These are phyloP conservation scores for Caretta caretta DNA, from an alignment of 2,113 vertebrate species.

Conservation along the genomic window DNA sequence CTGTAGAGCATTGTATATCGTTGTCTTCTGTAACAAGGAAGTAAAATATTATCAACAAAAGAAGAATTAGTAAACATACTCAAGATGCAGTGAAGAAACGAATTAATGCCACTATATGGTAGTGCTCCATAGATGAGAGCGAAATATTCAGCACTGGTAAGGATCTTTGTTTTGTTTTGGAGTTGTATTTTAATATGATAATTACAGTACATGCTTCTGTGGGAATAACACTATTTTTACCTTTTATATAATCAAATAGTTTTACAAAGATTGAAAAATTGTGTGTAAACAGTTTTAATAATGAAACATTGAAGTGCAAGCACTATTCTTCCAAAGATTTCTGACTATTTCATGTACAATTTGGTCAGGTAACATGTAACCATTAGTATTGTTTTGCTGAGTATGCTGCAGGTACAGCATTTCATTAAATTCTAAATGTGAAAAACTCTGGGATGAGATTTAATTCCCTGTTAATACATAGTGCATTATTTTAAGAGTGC, in stretches of 20 bases:
- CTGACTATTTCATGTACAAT: neutral
- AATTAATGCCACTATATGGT: rapidly evolving
- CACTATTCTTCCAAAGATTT: neutral
- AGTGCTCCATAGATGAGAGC: neutral
- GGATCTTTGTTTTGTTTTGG: neutral
- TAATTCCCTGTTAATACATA: neutral
- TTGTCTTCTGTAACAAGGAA: neutral
- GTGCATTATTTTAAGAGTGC: neutral
- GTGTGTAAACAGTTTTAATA: neutral
- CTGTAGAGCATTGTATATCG: rapidly evolving
- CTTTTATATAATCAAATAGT: neutral
- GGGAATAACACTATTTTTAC: neutral
- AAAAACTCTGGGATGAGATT: neutral
- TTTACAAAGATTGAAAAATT: neutral
- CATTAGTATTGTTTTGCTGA: rapidly evolving
- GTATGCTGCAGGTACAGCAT: rapidly evolving
- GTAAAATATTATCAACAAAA: neutral
- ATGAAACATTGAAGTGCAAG: neutral
- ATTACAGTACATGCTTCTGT: neutral
- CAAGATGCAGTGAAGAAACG: neutral
- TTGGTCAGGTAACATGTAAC: neutral
- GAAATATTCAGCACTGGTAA: neutral
- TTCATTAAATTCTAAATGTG: neutral
- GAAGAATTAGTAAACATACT: neutral
- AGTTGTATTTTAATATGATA: neutral